Evolutionary conservation across 2,797 vertebrate genomes (phyloP).

Genomic region (Chaenodraco wilsoni): DNA sequence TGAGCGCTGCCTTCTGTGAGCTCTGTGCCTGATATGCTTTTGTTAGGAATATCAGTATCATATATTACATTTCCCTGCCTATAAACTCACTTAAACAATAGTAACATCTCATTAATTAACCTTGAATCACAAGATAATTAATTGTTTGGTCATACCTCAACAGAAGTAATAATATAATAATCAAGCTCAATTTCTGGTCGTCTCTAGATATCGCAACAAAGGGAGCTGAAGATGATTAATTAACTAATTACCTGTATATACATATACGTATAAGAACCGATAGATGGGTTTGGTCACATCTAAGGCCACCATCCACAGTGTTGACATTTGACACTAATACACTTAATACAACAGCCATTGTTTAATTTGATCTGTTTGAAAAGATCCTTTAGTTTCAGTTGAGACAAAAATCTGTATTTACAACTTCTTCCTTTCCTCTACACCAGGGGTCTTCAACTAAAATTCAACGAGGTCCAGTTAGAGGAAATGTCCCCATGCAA

Average conservation of each 20-base stretch:
- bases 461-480: too few species aligned
- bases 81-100: conserved; percentile 8
- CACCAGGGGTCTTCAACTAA: too few species aligned
- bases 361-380: conserved; percentile 4
- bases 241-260: too few species aligned
- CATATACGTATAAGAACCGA: too few species aligned
- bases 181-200: neutral
- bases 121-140: neutral
- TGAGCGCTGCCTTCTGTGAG: conserved; percentile 19
- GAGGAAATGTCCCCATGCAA: too few species aligned
- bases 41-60: conserved; percentile 5
- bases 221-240: neutral
- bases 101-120: neutral
- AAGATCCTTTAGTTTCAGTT: neutral
- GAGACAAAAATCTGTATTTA: neutral
- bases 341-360: neutral
- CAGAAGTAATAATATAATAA: neutral
- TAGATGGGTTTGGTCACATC: neutral
- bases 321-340: neutral
- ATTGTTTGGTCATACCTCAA: neutral
- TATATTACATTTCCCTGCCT: conserved; percentile 8
- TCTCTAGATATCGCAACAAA: neutral
- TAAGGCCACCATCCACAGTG: neutral
- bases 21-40: conserved; percentile 3
- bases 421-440: neutral